Evolutionary conservation across 2,113 vertebrate genomes (phyloP).

Genomic region (Rhipidura dahli): DNA sequence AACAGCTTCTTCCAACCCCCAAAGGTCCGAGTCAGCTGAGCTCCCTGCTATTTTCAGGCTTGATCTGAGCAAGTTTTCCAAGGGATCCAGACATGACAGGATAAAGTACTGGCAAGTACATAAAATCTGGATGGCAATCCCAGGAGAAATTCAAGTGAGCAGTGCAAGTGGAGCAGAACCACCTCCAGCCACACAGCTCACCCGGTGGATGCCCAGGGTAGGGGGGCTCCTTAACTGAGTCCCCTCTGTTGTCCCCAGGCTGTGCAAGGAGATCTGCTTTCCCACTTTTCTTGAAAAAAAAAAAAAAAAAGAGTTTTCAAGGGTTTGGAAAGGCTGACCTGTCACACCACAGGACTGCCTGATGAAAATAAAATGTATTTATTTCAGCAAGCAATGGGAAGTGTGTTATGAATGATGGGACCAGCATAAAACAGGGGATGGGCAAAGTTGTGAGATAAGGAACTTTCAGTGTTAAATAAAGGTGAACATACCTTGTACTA

Average conservation of each 20-base stretch:
- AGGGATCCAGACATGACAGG: not conserved
- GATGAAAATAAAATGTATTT: not conserved
- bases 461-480: not conserved
- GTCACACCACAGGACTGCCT: not conserved
- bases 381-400: not conserved
- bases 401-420: not conserved
- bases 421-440: not conserved
- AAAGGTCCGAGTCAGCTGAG: not conserved
- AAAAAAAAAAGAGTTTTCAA: not conserved
- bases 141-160: not conserved
- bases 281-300: not conserved
- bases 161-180: not conserved
- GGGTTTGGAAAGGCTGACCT: not conserved
- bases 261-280: not conserved
- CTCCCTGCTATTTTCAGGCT: not conserved
- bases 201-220: not conserved
- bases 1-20: not conserved
- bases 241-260: not conserved
- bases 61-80: not conserved
- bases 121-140: not conserved
- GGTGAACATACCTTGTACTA: not conserved
- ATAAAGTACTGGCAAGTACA: not conserved
- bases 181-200: not conserved
- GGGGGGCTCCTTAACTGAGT: not conserved
- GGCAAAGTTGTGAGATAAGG: not conserved